phyloP scores from a whole-genome alignment of 1,140 invertebrate species.

The Cotesia chilonis region DNA sequence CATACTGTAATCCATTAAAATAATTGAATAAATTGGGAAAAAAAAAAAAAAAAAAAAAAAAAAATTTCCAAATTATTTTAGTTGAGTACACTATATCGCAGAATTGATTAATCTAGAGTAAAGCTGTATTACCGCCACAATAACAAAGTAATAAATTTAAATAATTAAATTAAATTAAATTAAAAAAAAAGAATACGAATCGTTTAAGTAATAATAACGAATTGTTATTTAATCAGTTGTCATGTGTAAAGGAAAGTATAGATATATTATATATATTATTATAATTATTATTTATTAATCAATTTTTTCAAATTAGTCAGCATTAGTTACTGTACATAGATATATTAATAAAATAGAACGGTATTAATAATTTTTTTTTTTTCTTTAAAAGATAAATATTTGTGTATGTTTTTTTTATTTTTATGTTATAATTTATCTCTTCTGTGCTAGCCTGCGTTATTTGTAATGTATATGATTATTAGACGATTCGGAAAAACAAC shows the following conservation, averaged over 20 bases:
- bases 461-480: no score
- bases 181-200: not conserved
- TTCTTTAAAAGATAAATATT: not conserved
- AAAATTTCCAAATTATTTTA: not conserved
- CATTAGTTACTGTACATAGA: constrained; percentile 11
- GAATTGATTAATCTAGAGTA: no score
- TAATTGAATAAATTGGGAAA: not conserved
- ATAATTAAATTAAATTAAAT: not conserved
- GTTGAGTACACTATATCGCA: no score
- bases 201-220: not conserved
- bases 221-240: not conserved
- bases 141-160: not conserved
- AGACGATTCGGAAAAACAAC: no score
- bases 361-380: constrained; percentile 11
- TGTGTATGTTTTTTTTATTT: not conserved
- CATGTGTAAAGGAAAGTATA: constrained; percentile 10
- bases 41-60: constrained; percentile 7
- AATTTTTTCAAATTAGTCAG: not conserved
- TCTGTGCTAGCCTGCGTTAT: no score
- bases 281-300: no score
- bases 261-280: not conserved
- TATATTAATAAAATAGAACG: not conserved
- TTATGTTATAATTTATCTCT: no score
- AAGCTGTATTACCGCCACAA: not conserved
- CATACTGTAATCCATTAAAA: no score